A percentile compares a stretch with the other conserved stretches of the same genome.
phyloP scores from a whole-genome alignment of 2,888 invertebrate genomes.

The Stenotaenia linearis region DNA sequence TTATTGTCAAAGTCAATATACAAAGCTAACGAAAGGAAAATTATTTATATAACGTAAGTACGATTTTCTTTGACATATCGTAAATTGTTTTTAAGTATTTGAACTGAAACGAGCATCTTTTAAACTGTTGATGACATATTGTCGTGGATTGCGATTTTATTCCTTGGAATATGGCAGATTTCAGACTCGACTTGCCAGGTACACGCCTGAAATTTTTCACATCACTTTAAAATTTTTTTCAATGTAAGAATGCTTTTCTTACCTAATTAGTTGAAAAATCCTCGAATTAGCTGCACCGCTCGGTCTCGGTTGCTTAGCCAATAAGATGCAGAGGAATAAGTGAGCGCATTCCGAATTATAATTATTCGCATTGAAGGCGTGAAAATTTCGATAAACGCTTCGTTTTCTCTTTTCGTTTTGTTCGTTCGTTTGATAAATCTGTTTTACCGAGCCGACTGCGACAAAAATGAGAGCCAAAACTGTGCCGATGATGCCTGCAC shows the following conservation, averaged over 20 bases:
- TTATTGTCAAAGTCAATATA: too few species aligned
- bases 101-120: neutral
- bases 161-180: neutral
- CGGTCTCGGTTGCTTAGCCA: neutral
- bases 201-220: neutral
- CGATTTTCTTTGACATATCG: too few species aligned
- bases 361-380: neutral
- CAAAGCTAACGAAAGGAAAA: too few species aligned
- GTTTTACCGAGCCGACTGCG: conserved; percentile 26
- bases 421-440: conserved; percentile 30
- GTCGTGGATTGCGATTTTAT: neutral
- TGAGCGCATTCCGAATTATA: neutral
- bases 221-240: neutral
- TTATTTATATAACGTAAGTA: too few species aligned
- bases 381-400: neutral
- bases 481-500: conserved; percentile 18
- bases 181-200: neutral
- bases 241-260: neutral
- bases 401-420: neutral
- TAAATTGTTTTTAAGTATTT: neutral
- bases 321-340: neutral
- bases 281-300: neutral
- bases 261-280: neutral
- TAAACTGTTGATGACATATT: neutral
- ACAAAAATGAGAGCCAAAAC: conserved; percentile 10